Evolutionary conservation across 2,113 vertebrate species (phyloP), one percentile per base, ranked within the genome.

Genomic region (Rhabdomys dilectus): DNA sequence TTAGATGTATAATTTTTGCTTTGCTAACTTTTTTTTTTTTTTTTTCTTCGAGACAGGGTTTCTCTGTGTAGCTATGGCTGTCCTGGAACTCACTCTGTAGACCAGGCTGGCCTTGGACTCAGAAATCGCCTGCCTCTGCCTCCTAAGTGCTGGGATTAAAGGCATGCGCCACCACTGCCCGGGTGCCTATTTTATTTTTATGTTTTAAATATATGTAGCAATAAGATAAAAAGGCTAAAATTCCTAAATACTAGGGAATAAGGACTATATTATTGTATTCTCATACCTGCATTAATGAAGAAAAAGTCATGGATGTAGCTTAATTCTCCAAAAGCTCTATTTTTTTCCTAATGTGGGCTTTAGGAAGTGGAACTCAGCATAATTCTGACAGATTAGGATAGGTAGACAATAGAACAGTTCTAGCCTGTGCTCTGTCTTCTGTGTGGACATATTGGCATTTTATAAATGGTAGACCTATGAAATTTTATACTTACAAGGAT

Each of bases 1-100:
- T 77, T 93, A 94, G 84, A 51, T 93, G 66, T 11, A 31, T 94
- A 95, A 80, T 77, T 96, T 97, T 94, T 42, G 75, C 96, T 97
- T 89, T 16, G 39, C 72, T 85, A 66, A 86, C 60, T 45, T 45
- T 45, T 45, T 45, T 45, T 3, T 45, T 45, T 45, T 45, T 45
- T 3, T 45, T 45, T 45, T 45, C 5, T 45, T 45, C 5, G 45
- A 45, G 45, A 45, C 45, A 45, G 45, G 45, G 45, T 45, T 45
- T 45, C 45, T 45, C 45, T 45, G 45, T 45, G 45, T 45, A 45
- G 45, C 45, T 5, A 3, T 45, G 45, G 45, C 45, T 45, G 5
- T 45, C 45, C 45, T 45, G 45, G 45, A 45, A 45, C 45, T 45
- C 45, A 45, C 45, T 45, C 45, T 45, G 45, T 45, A 45, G 45